phyloP scores from a whole-genome alignment of 1,140 invertebrate genomes.

The Brachionus rotundiformis region DNA sequence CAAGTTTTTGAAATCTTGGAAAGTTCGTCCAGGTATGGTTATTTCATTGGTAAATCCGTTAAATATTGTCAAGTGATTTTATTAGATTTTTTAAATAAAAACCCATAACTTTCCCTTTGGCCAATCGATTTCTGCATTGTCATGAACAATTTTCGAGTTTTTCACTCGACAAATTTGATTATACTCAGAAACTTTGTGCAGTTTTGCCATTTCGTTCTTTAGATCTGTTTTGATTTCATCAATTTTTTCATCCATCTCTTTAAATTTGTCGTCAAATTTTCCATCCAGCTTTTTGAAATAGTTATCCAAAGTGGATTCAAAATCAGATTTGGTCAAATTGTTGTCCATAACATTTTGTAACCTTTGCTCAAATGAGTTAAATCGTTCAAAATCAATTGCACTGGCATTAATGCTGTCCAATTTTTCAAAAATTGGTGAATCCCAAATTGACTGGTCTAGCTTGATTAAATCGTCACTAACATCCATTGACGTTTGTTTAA shows the following conservation, averaged over 20 bases:
- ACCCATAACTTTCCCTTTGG: neutral
- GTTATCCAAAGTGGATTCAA: neutral
- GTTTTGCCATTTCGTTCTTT: neutral
- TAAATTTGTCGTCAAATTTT: neutral
- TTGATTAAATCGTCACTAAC: conserved; percentile 1
- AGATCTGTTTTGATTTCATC: neutral
- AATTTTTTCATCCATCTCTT: neutral
- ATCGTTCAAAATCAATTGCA: neutral
- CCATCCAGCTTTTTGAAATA: neutral
- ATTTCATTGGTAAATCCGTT: neutral
- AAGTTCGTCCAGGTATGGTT: neutral
- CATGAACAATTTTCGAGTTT: neutral
- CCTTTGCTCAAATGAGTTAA: neutral
- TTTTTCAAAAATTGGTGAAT: neutral
- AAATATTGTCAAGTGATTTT: neutral
- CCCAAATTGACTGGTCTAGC: neutral
- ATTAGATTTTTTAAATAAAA: neutral
- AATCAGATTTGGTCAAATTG: neutral
- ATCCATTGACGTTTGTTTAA: neutral
- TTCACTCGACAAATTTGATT: neutral
- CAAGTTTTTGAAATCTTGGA: neutral
- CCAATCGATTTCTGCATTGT: neutral
- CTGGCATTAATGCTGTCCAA: neutral
- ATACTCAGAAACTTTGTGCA: neutral
- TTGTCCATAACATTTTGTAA: neutral